Evolutionary conservation across 2,888 invertebrate genomes (phyloP).

Genomic region (Drosophila nigricruria): DNA sequence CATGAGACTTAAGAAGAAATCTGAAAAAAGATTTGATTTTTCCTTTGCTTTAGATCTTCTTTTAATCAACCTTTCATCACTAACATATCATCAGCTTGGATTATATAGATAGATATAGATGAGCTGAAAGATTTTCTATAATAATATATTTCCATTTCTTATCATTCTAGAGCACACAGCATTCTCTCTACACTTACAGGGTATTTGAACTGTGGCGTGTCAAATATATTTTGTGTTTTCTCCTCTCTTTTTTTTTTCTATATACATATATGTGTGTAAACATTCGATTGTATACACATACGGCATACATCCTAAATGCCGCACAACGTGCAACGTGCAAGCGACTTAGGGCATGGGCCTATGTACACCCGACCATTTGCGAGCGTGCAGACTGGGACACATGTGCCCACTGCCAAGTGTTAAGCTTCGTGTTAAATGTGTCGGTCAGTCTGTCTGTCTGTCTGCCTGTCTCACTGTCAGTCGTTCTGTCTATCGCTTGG

Average conservation of each 20-base stretch:
- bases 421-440: conserved; percentile 30
- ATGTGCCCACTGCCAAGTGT: conserved; percentile 27
- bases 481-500: neutral
- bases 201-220: conserved; percentile 29
- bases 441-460: conserved; percentile 15
- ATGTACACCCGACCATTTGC: neutral
- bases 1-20: neutral
- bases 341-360: conserved; percentile 20
- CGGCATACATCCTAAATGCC: conserved; percentile 46
- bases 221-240: conserved; percentile 12
- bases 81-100: neutral
- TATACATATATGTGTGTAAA: conserved; percentile 45
- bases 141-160: neutral
- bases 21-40: neutral
- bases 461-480: neutral
- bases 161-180: neutral
- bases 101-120: too few relatives aligned
- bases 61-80: too few relatives aligned
- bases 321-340: conserved; percentile 14
- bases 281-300: conserved; percentile 60
- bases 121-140: neutral
- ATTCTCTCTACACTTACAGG: neutral
- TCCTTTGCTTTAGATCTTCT: neutral
- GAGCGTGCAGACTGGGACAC: conserved; percentile 1
- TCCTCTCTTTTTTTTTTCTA: conserved; percentile 20